A percentile compares a stretch with the other conserved stretches of the same genome.
These are phyloP conservation scores for Lymantria dispar DNA, from an alignment of 2,888 invertebrate genomes.

Conservation along the genomic window DNA sequence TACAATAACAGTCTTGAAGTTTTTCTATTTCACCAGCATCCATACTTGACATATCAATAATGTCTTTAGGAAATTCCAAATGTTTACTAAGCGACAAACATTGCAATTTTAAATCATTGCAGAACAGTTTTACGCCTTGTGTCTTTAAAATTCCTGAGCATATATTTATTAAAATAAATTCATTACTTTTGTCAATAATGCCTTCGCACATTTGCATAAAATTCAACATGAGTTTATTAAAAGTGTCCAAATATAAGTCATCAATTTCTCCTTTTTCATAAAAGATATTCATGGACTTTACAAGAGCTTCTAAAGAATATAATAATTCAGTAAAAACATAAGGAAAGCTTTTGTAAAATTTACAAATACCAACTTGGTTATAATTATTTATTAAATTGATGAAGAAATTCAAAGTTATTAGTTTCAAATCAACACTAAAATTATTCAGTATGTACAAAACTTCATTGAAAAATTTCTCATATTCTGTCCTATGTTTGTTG, in stretches of 20 bases:
- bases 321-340: conserved; percentile 45
- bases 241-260: conserved; percentile 41
- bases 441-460: conserved; percentile 57
- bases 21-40: conserved; percentile 53
- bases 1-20: conserved; percentile 45
- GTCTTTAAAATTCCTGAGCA: conserved; percentile 48
- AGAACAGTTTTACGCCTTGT: conserved; percentile 43
- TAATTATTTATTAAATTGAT: conserved; percentile 54
- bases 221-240: conserved; percentile 42
- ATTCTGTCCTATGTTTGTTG: conserved; percentile 38
- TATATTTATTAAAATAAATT: conserved; percentile 45
- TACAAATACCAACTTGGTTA: conserved; percentile 44
- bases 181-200: conserved; percentile 27
- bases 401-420: conserved; percentile 58
- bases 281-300: conserved; percentile 50
- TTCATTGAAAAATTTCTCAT: conserved; percentile 41
- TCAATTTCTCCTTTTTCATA: conserved; percentile 59
- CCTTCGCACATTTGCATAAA: conserved; percentile 41
- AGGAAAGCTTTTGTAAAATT: conserved; percentile 50
- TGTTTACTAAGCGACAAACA: conserved; percentile 52
- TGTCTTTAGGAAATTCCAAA: conserved; percentile 45
- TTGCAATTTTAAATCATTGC: conserved; percentile 48
- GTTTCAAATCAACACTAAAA: conserved; percentile 63
- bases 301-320: conserved; percentile 46
- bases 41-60: conserved; percentile 49